phyloP scores from a whole-genome alignment of 2,888 invertebrate genomes.

The Eupithecia abbreviata region DNA sequence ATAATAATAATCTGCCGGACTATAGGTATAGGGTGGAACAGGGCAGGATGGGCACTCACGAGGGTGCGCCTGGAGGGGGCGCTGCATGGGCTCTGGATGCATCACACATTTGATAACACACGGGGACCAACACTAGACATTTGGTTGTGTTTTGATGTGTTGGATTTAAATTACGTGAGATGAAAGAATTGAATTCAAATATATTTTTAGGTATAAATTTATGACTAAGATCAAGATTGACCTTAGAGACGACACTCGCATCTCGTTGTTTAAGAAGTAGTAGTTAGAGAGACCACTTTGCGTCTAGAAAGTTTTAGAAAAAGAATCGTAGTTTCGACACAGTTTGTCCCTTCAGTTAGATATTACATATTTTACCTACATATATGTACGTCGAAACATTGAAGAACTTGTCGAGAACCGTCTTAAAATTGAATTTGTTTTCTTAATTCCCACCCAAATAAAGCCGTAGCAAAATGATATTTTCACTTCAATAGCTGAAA shows the following conservation, averaged over 20 bases:
- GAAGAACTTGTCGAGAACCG: not conserved
- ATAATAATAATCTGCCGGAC: slow-evolving; percentile 36
- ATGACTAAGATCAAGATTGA: not conserved
- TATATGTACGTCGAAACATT: not conserved
- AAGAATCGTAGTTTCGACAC: not conserved
- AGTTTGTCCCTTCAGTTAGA: not conserved
- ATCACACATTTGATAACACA: slow-evolving; percentile 36
- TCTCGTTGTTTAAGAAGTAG: not conserved
- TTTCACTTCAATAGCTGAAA: slow-evolving; percentile 43
- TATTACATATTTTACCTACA: not conserved
- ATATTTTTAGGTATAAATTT: not conserved
- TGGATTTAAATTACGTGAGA: not conserved
- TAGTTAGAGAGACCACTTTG: not conserved
- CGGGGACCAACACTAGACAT: slow-evolving; percentile 29
- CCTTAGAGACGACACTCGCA: not conserved
- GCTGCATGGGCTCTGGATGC: slow-evolving; percentile 48
- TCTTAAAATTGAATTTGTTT: not conserved
- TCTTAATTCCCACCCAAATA: slow-evolving; percentile 1
- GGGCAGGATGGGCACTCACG: slow-evolving; percentile 22
- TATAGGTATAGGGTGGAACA: not conserved
- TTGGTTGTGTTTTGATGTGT: slow-evolving; percentile 3
- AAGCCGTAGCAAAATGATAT: slow-evolving; percentile 21
- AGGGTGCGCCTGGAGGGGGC: slow-evolving; percentile 41
- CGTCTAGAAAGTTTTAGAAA: not conserved
- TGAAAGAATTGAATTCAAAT: not conserved